Evolutionary conservation across 2,113 vertebrate genomes (phyloP).

Genomic region (Boulengeromyrus knoepffleri): DNA sequence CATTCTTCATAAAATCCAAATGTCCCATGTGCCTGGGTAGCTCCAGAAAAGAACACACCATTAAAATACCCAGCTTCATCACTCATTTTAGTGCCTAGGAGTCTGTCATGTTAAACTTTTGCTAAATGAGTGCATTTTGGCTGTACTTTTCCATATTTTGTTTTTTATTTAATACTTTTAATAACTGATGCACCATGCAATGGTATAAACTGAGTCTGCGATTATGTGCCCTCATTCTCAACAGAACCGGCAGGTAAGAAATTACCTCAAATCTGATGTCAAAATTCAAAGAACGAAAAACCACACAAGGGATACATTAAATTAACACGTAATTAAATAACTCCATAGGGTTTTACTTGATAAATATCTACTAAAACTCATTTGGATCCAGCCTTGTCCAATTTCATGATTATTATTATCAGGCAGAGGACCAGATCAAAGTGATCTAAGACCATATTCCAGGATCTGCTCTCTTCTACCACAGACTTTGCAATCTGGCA

Average conservation of each 20-base stretch:
- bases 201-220: not conserved
- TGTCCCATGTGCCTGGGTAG: not conserved
- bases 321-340: not conserved
- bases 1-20: constrained; percentile 12
- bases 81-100: constrained; percentile 13
- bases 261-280: not conserved
- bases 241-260: not conserved
- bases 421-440: not conserved
- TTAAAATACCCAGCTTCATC: constrained; percentile 16
- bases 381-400: not conserved
- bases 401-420: not conserved
- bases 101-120: not conserved
- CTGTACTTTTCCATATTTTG: constrained; percentile 11
- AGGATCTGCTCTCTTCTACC: not conserved
- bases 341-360: not conserved
- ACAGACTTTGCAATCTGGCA: not conserved
- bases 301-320: not conserved
- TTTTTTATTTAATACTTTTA: not conserved
- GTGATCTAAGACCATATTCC: not conserved
- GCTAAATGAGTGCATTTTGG: constrained; percentile 12
- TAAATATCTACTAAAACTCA: not conserved
- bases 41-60: not conserved
- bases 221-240: not conserved
- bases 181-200: not conserved
- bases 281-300: not conserved